Conservation (phyloP, 2,888 invertebrate genomes). For the Pediacus dermestoides region DNA sequence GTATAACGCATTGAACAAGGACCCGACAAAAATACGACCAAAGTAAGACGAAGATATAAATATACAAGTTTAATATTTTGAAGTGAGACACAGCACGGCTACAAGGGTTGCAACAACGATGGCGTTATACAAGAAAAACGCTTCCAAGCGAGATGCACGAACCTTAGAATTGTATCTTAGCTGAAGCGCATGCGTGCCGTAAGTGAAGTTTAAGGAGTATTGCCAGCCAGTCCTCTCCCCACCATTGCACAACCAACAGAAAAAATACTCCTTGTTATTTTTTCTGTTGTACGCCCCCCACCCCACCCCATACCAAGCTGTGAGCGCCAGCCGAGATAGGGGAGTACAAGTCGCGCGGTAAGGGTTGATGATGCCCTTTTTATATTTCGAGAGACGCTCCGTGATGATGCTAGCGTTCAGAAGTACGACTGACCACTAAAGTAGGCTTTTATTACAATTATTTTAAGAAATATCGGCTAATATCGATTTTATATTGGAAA, state of each 20-base stretch:
- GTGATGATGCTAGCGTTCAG: no score
- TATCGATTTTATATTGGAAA: no score
- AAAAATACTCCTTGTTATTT: slow-evolving; percentile 47
- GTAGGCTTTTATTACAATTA: no score
- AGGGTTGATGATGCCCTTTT: no score
- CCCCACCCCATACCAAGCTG: slow-evolving; percentile 37
- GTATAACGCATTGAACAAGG: slow-evolving; percentile 38
- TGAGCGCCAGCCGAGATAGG: no score
- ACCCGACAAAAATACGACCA: slow-evolving; percentile 40
- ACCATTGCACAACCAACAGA: slow-evolving; percentile 32
- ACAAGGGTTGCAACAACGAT: slow-evolving; percentile 45
- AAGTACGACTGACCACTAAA: slow-evolving; percentile 8
- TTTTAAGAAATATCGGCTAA: no score
- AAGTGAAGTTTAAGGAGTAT: slow-evolving; percentile 45
- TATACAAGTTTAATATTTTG: slow-evolving; percentile 42
- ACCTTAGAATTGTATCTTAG: slow-evolving; percentile 51
- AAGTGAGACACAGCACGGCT: slow-evolving; percentile 37
- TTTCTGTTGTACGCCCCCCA: slow-evolving; percentile 41
- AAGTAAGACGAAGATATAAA: slow-evolving; percentile 43
- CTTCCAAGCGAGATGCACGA: slow-evolving; percentile 37
- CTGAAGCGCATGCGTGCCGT: slow-evolving; percentile 42
- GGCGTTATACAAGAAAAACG: slow-evolving; percentile 43
- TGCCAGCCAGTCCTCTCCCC: slow-evolving; percentile 38
- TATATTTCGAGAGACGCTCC: no score
- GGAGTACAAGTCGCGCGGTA: slow-evolving; percentile 12